Base-by-base conservation (phyloP, 2,888 invertebrate species). In the Hypena proboscidalis region DNA sequence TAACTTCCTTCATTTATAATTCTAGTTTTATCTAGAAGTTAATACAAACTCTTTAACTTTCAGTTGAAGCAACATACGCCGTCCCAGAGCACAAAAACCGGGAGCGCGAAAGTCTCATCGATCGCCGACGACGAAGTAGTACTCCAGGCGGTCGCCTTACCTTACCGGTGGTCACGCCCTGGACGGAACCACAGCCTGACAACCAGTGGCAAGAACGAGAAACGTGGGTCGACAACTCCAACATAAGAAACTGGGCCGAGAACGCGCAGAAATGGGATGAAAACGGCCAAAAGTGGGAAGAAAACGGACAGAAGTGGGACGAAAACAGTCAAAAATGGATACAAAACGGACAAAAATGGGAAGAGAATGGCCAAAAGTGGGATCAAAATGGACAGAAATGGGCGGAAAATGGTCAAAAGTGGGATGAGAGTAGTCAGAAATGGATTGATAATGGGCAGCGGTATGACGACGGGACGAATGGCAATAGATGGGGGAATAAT, bases 31-130 rank as follows among this genome's bases (percentile, higher is more conserved):
- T n/a, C n/a, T 17, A 5, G 5, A 17, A 17, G 3, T 4, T 17
- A 4, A 17, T 4, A 17, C 5, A 17, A 4, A 17, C 17, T 4
- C 17, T 17, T 17, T 17, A 17, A 4, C 17, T 22, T 11, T n/a
- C 55, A 74, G 66, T 74, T 66, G 90, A 90, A 71, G 88, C 87
- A 11, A 90, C 90, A 4, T 90, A 90, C 65, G 89, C 90, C 0
- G 88, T 90, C 0, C 90, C 90, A 0, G 86, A 84, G 26, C 87
- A 85, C 61, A 86, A 86, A 32, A 74, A 77, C 30, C 78, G 83
- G 0, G 81, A 80, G 26, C 70, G 89, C 1, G 86, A 86, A 38
- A 83, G 83, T 13, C 66, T 90, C 0, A 82, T 86, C 39, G 88
- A 87, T 49, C 76, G 90, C 0, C 76, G 90, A 0, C 77, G 90